phyloP scores from a whole-genome alignment of 2,113 vertebrate species.

The Poeciliopsis occidentalis region DNA sequence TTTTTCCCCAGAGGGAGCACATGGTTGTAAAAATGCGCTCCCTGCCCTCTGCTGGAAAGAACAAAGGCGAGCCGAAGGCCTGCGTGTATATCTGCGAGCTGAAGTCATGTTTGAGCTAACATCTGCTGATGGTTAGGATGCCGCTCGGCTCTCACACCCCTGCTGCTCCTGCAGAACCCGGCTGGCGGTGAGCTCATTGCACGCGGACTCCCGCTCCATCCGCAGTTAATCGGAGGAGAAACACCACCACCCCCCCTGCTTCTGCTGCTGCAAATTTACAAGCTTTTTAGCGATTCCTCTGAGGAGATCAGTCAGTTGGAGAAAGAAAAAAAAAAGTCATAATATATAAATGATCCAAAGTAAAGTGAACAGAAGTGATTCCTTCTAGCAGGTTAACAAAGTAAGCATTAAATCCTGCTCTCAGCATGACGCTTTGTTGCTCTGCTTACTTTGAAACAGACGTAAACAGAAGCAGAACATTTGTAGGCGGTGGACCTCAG shows the following conservation, averaged over 20 bases:
- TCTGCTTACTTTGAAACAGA: slow-evolving; percentile 9
- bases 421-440: no score
- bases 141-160: slow-evolving; percentile 64
- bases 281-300: slow-evolving; percentile 60
- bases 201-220: no score
- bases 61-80: slow-evolving; percentile 40
- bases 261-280: no score
- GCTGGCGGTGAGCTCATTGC: slow-evolving; percentile 67
- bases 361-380: slow-evolving; percentile 84
- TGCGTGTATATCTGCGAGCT: slow-evolving; percentile 28
- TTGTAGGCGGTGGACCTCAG: neutral
- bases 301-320: slow-evolving; percentile 62
- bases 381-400: slow-evolving; percentile 69
- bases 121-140: slow-evolving; percentile 76
- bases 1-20: slow-evolving; percentile 24
- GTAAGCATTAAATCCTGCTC: no score
- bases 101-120: slow-evolving; percentile 68
- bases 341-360: neutral
- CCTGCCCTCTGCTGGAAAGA: slow-evolving; percentile 24
- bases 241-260: no score
- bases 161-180: slow-evolving; percentile 53
- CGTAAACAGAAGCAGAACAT: slow-evolving; percentile 53
- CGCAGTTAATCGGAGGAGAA: no score
- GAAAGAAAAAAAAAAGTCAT: neutral
- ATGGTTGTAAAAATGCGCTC: slow-evolving; percentile 34